Evolutionary conservation across 2,888 invertebrate species (phyloP), one percentile per base, ranked within the genome.

Genomic region (Gibbula magus): DNA sequence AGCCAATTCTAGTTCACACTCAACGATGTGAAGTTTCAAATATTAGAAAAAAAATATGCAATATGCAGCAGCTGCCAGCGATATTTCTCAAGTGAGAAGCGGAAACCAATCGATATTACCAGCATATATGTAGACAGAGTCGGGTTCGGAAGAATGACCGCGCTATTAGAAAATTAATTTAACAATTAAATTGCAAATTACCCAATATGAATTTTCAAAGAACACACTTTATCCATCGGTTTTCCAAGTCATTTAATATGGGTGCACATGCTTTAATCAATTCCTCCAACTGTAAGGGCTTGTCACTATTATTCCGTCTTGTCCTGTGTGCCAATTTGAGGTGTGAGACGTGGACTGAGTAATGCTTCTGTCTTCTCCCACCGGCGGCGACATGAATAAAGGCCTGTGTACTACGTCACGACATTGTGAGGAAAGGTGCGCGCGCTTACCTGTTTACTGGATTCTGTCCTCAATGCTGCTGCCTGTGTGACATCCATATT

Each of bases 361-460:
- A 61, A 61, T n/a, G 29, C 61, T 29, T 18, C 25, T 29, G 3
- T 25, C 61, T 18, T n/a, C 13, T 10, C 35, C 20, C 10, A 56
- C 25, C 25, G 56, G 0, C 29, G 29, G 29, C 16, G 29, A 29
- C 16, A 61, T 61, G 29, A 61, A 61, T 61, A 29, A 29, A 56
- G 25, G 25, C 16, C 61, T 61, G 61, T 61, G 61, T 25, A 29
- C 61, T 61, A 61, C 61, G 61, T 61, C 61, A 61, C 29, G 29
- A 61, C 61, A 29, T 61, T 61, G 29, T 25, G 61, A 16, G 61
- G 61, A 61, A 25, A 61, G 61, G 61, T 61, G 61, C 61, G 61
- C 61, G 61, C 61, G 61, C 61, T 61, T 61, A 61, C 61, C 61
- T 61, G 61, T 61, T 61, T 61, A 25, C 29, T 32, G 29, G 61